These are phyloP conservation scores for Brachionus koreanus DNA, from an alignment of 1,140 invertebrate genomes.

Conservation along the genomic window DNA sequence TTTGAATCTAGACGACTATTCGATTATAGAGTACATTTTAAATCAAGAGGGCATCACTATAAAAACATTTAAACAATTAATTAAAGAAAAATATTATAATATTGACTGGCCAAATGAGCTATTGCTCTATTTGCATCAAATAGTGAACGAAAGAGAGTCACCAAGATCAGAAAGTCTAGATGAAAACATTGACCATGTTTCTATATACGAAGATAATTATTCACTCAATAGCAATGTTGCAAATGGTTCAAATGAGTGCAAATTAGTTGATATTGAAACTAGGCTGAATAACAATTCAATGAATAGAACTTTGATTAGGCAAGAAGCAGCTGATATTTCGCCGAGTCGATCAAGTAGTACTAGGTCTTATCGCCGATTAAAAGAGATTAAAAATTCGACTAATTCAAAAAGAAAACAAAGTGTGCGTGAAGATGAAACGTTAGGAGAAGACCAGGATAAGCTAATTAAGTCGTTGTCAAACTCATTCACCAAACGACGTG, in stretches of 20 bases:
- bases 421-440: neutral
- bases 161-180: neutral
- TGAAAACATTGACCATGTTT: neutral
- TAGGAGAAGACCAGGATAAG: neutral
- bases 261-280: neutral
- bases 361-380: neutral
- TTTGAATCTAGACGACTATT: neutral
- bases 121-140: conserved; percentile 20
- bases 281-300: neutral
- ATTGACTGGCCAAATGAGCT: conserved; percentile 26
- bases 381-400: conserved; percentile 14
- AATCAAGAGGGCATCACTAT: conserved; percentile 28
- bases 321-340: neutral
- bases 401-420: conserved; percentile 1
- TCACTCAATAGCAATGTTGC: neutral
- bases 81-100: conserved; percentile 23
- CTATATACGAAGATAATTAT: conserved; percentile 1
- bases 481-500: neutral
- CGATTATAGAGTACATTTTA: conserved; percentile 19
- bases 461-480: neutral
- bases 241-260: neutral
- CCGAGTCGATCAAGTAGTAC: neutral
- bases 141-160: conserved; percentile 5
- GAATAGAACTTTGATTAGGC: neutral
- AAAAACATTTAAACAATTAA: conserved; percentile 22